Evolutionary conservation across 2,113 vertebrate species (phyloP).

Genomic region (Cichladusa arquata): DNA sequence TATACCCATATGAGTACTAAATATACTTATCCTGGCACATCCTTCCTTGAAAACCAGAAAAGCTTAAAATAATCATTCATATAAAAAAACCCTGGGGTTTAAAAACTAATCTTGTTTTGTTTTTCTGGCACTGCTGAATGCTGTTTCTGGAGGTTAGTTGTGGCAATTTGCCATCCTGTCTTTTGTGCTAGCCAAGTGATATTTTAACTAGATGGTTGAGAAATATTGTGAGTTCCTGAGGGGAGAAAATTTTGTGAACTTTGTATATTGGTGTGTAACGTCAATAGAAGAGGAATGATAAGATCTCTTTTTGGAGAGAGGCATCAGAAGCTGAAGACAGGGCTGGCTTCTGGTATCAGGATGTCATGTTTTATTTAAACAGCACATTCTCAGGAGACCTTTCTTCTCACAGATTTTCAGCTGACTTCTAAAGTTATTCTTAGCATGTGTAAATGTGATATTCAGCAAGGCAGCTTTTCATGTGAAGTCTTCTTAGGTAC

Average conservation of each 20-base stretch:
- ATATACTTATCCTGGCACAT: neutral
- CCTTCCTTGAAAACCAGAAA: neutral
- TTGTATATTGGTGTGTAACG: neutral
- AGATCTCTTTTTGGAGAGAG: neutral
- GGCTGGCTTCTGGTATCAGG: neutral
- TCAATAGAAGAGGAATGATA: neutral
- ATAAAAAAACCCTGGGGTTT: neutral
- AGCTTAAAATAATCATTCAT: neutral
- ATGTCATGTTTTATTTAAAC: neutral
- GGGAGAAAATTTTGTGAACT: conserved; percentile 21
- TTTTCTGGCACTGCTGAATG: neutral
- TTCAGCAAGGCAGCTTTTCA: neutral
- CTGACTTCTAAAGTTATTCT: neutral
- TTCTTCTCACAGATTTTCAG: neutral
- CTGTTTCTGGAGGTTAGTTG: neutral
- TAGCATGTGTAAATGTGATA: neutral
- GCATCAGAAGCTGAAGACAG: neutral
- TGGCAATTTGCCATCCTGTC: conserved; percentile 23
- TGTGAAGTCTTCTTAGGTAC: neutral
- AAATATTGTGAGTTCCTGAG: neutral
- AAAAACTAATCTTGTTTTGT: neutral
- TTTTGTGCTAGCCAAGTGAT: conserved; percentile 1
- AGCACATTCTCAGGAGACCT: neutral
- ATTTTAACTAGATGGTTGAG: conserved; percentile 53
- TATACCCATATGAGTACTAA: neutral